Evolutionary conservation across 2,888 invertebrate species (phyloP), one percentile per base, ranked within the genome.

Genomic region (Aethes cnicana): DNA sequence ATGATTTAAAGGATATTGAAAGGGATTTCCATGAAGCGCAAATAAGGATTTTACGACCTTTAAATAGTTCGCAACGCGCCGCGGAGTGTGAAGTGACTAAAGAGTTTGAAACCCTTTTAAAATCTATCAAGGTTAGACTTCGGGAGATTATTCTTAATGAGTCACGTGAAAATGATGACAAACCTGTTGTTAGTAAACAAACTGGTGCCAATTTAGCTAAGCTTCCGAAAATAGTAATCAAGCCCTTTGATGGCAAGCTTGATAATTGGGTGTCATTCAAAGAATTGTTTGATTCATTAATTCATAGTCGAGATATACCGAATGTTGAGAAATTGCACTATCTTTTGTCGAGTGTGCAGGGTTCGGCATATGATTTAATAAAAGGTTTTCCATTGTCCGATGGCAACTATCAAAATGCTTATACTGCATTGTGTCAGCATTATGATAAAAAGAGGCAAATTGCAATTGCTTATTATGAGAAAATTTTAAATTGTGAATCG

Each of bases 391-490:
- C n/a, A n/a, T n/a, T n/a, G n/a, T n/a, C n/a, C n/a, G n/a, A n/a
- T n/a, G n/a, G n/a, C n/a, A n/a, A n/a, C n/a, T n/a, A n/a, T n/a
- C n/a, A n/a, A n/a, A n/a, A n/a, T n/a, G n/a, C n/a, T n/a, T n/a
- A n/a, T n/a, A n/a, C n/a, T n/a, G n/a, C n/a, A n/a, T 17, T 33
- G 4, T 33, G n/a, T 33, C 16, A 33, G 9, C 11, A 17, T 17
- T 33, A 33, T n/a, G 3, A 17, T 9, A 33, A 33, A 33, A 33
- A 33, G 17, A 33, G 33, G 7, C 18, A 17, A 33, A 33, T 33
- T 17, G 17, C 33, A 17, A 33, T 33, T 17, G 33, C 17, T 17
- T 33, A 33, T 17, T 33, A 33, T 33, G 33, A 33, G 17, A 33
- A 17, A 17, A 8, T 33, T 8, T 12, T 33, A 4, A 17, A 33